phyloP scores from a whole-genome alignment of 1,140 invertebrate genomes.

The Drosophila nigrodunni region DNA sequence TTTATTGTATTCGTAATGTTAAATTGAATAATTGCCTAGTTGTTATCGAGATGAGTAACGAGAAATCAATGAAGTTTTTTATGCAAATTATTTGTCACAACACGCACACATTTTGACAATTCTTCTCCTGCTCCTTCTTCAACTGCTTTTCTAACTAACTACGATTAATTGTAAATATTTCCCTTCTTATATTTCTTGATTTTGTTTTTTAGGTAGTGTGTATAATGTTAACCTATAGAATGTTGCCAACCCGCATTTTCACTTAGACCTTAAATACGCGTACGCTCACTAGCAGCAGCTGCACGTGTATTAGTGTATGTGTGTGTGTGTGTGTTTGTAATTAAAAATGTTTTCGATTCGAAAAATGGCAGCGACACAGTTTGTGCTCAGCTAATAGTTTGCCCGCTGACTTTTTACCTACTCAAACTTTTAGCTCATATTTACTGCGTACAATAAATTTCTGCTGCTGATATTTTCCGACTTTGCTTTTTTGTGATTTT shows the following conservation, averaged over 20 bases:
- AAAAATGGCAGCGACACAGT: constrained; percentile 55
- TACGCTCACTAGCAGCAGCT: constrained; percentile 9
- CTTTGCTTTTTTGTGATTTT: constrained; percentile 12
- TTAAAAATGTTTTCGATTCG: constrained; percentile 65
- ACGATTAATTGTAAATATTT: constrained; percentile 47
- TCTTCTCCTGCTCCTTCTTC: constrained; percentile 31
- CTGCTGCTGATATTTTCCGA: not conserved
- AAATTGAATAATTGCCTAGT: constrained; percentile 45
- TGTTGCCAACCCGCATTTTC: constrained; percentile 68
- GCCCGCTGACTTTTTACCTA: constrained; percentile 34
- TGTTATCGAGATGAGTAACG: constrained; percentile 33
- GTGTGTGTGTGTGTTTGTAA: constrained; percentile 35
- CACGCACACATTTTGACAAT: constrained; percentile 60
- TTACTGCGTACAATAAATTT: constrained; percentile 1
- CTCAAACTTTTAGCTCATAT: constrained; percentile 33
- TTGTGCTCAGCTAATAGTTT: constrained; percentile 44
- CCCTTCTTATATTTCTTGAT: constrained; percentile 13
- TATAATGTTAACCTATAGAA: constrained; percentile 78
- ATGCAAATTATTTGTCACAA: constrained; percentile 82
- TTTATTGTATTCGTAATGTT: constrained; percentile 54
- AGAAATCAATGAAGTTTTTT: constrained; percentile 49
- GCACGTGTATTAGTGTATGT: constrained; percentile 3
- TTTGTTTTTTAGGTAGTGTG: constrained; percentile 57
- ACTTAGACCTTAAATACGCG: constrained; percentile 43
- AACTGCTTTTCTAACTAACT: constrained; percentile 57